Percentiles rank a stretch among this genome's conserved stretches.
Evolutionary conservation across 2,797 vertebrate genomes (phyloP).

Genomic region (Choloepus didactylus): DNA sequence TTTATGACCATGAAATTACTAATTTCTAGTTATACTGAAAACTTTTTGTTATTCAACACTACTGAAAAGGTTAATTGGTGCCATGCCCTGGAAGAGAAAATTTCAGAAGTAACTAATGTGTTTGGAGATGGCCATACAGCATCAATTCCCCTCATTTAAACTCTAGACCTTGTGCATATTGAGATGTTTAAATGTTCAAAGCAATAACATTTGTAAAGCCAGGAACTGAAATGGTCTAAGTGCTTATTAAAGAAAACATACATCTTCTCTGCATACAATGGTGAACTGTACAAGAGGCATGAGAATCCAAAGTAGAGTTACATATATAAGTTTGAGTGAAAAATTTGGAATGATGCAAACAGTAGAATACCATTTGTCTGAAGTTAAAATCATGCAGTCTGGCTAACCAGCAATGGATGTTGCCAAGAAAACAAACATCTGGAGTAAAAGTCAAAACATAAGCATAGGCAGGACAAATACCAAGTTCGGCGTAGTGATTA

Average conservation of each 20-base stretch:
- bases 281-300: neutral
- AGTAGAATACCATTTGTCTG: neutral
- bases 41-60: neutral
- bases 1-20: neutral
- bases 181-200: conserved; percentile 7
- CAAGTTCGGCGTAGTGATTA: neutral
- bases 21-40: neutral
- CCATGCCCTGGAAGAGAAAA: neutral
- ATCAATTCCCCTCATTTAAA: neutral
- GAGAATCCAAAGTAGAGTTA: neutral
- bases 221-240: neutral
- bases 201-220: neutral
- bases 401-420: neutral
- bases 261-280: neutral
- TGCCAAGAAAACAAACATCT: neutral
- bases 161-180: neutral
- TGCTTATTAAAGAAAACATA: neutral
- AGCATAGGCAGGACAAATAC: neutral
- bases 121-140: neutral
- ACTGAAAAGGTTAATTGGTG: neutral
- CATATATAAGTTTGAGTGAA: neutral
- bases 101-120: neutral
- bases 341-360: neutral
- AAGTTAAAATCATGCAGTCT: neutral
- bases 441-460: neutral